Percentiles rank a stretch among this genome's conserved stretches.
These are phyloP conservation scores for Clupea harengus DNA, from an alignment of 2,113 vertebrate species.

Conservation along the genomic window DNA sequence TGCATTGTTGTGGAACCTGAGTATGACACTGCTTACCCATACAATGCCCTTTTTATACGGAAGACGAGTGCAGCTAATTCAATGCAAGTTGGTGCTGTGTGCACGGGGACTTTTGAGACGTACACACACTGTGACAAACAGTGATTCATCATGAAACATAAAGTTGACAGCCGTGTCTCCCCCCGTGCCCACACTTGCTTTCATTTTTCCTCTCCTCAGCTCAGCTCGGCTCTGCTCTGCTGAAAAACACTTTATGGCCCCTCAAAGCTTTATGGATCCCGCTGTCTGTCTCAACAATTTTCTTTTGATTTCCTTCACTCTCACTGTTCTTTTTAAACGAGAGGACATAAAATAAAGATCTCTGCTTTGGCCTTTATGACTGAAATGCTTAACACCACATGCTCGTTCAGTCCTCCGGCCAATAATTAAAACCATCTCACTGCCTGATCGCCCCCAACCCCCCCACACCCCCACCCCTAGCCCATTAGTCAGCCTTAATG, in stretches of 20 bases:
- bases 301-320: not conserved
- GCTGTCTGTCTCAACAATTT: not conserved
- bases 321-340: not conserved
- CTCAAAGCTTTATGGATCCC: not conserved
- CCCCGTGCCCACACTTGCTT: not conserved
- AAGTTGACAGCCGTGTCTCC: not conserved
- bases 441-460: conserved; percentile 3
- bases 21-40: not conserved
- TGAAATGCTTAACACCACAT: not conserved
- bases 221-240: not conserved
- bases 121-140: not conserved
- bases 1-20: not conserved
- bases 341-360: not conserved
- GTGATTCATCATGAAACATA: not conserved
- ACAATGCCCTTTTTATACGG: not conserved
- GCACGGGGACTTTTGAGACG: not conserved
- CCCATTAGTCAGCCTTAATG: conserved; percentile 47
- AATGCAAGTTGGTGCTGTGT: not conserved
- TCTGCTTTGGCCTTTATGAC: not conserved
- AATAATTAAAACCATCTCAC: conserved; percentile 41
- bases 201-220: not conserved
- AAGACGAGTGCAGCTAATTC: not conserved
- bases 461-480: conserved; percentile 27
- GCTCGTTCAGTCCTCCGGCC: not conserved
- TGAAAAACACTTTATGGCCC: not conserved